A percentile compares a stretch with the other conserved stretches of the same genome.
Conservation (phyloP, 2,888 invertebrate genomes). For the Rhyacophila evoluta region DNA sequence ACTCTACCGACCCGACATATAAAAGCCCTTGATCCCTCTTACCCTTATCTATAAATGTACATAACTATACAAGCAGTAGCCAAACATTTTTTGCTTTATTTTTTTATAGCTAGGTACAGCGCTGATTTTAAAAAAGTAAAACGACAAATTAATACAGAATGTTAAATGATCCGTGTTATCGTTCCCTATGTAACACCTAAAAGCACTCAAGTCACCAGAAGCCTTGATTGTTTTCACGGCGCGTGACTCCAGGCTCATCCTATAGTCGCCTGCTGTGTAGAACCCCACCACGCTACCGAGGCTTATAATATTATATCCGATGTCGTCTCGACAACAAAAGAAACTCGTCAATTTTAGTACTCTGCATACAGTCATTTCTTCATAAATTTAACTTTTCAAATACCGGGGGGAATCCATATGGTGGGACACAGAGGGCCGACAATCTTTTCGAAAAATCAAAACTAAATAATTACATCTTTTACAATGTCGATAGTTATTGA, state of each 20-base stretch:
- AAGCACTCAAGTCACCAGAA: constrained; percentile 27
- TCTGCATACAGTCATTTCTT: not conserved
- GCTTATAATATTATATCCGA: not conserved
- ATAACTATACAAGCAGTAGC: not conserved
- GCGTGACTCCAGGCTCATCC: constrained; percentile 6
- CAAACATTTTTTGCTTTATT: not conserved
- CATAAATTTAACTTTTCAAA: no score
- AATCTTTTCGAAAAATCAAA: no score
- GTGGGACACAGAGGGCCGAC: no score
- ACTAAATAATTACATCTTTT: no score
- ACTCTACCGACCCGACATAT: not conserved
- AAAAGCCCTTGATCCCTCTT: not conserved
- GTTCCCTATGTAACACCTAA: constrained; percentile 18
- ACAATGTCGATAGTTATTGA: no score
- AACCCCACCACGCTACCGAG: not conserved
- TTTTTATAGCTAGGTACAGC: not conserved
- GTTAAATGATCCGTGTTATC: constrained; percentile 31
- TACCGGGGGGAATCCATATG: no score
- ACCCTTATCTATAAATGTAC: not conserved
- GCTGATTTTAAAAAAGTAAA: not conserved
- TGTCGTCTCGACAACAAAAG: not conserved
- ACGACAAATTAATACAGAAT: constrained; percentile 11
- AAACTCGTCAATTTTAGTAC: not conserved
- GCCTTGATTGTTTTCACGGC: constrained; percentile 27
- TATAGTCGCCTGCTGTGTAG: not conserved